phyloP scores from a whole-genome alignment of 1,140 invertebrate species.

The Drosophila azteca region DNA sequence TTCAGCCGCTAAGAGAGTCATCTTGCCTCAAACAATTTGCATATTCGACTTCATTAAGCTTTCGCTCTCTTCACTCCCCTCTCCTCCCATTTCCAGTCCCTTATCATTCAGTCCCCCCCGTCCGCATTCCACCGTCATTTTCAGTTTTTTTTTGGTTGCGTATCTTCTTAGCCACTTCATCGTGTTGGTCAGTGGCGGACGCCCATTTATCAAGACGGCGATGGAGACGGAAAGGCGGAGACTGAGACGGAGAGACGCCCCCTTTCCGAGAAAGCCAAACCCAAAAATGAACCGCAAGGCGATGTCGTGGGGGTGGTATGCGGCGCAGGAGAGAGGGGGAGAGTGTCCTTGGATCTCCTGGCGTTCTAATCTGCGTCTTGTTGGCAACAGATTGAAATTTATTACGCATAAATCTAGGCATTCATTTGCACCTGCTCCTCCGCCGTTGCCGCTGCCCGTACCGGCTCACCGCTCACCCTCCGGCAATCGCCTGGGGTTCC shows the following conservation, averaged over 20 bases:
- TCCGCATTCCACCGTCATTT: constrained; percentile 7
- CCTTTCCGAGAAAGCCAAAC: neutral
- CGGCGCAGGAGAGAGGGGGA: too few species aligned
- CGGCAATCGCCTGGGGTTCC: neutral
- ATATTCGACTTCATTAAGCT: constrained; percentile 76
- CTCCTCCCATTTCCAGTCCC: too few species aligned
- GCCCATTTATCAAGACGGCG: constrained; percentile 47
- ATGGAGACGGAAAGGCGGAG: constrained; percentile 4
- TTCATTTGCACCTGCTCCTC: constrained; percentile 75
- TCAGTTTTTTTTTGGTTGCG: constrained; percentile 5
- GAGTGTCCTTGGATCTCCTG: neutral
- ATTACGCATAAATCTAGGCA: constrained; percentile 82
- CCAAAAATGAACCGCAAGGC: constrained; percentile 27
- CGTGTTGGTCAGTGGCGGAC: constrained; percentile 27
- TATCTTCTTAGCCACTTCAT: constrained; percentile 55
- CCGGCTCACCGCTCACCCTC: too few species aligned
- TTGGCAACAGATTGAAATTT: constrained; percentile 83
- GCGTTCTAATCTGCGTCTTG: constrained; percentile 72
- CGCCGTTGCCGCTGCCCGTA: neutral
- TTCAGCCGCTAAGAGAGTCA: constrained; percentile 30
- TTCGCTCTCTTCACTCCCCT: neutral
- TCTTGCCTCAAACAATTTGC: constrained; percentile 62
- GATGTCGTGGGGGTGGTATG: neutral
- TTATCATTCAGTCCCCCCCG: too few species aligned
- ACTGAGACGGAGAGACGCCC: neutral